Conservation (phyloP, 53 echinoderm and acorn worm genomes). For the Apostichopus leukothele region DNA sequence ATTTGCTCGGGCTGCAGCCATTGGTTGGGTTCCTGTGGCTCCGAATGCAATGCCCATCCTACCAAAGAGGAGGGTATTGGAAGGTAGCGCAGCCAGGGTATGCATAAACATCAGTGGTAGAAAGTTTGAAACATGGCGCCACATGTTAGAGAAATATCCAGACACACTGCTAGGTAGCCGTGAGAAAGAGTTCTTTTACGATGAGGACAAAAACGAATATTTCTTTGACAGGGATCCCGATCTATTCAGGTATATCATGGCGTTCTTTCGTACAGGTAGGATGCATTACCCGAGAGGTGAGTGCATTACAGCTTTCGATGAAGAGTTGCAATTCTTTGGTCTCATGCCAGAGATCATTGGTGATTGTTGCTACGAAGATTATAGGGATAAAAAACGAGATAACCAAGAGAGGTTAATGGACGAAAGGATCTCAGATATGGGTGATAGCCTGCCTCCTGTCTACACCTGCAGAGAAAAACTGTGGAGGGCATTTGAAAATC, state of each 20-base stretch:
- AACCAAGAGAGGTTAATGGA: slow-evolving; percentile 90
- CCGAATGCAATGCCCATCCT: slow-evolving; percentile 87
- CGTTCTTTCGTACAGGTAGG: slow-evolving; percentile 96
- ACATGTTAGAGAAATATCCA: slow-evolving; percentile 97
- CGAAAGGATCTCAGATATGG: slow-evolving; percentile 89
- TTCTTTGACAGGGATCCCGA: slow-evolving; percentile 98
- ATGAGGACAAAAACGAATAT: slow-evolving; percentile 87
- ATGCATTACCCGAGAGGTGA: slow-evolving; percentile 94
- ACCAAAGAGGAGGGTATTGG: slow-evolving; percentile 62
- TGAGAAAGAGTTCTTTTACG: slow-evolving; percentile 97
- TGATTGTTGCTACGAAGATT: slow-evolving; percentile 98
- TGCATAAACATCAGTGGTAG: slow-evolving; percentile 91
- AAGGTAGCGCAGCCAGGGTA: slow-evolving; percentile 66
- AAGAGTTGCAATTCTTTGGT: slow-evolving; percentile 93
- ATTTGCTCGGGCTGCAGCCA: slow-evolving; percentile 97
- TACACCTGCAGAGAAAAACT: slow-evolving; percentile 79
- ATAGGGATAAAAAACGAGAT: slow-evolving; percentile 92
- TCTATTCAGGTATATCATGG: slow-evolving; percentile 87
- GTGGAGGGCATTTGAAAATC: slow-evolving; percentile 96
- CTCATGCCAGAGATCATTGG: slow-evolving; percentile 99
- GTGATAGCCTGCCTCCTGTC: slow-evolving; percentile 62
- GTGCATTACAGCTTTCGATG: slow-evolving; percentile 92
- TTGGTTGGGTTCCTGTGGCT: slow-evolving; percentile 96
- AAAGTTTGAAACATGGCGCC: slow-evolving; percentile 92
- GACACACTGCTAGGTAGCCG: slow-evolving; percentile 95